Conservation (phyloP, 2,797 vertebrate genomes). For the Pantherophis alleghaniensis region DNA sequence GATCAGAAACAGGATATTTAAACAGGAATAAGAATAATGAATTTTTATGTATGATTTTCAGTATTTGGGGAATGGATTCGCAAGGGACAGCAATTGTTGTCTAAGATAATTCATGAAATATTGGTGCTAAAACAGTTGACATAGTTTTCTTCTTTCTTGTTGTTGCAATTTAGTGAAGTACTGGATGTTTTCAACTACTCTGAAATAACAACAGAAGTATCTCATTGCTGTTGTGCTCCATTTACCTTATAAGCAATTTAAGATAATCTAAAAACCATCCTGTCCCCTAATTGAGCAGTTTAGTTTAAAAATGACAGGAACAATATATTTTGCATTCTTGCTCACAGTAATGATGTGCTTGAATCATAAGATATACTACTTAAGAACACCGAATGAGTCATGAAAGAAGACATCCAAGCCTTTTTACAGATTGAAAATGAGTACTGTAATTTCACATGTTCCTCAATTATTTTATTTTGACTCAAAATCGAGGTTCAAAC, state of each 20-base stretch:
- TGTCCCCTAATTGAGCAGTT: slow-evolving; percentile 24
- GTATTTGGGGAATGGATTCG: background rate
- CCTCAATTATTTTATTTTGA: background rate
- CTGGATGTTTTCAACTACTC: slow-evolving; percentile 40
- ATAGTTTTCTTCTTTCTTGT: slow-evolving; percentile 41
- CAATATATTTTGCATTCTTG: background rate
- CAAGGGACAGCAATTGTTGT: slow-evolving; percentile 31
- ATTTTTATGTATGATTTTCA: background rate
- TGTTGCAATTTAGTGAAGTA: slow-evolving; percentile 36
- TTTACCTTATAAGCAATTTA: slow-evolving; percentile 28
- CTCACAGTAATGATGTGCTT: background rate
- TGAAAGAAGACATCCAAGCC: background rate
- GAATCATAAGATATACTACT: background rate
- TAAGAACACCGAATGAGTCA: slow-evolving; percentile 13
- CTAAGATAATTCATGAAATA: slow-evolving; percentile 19
- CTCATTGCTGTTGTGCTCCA: background rate
- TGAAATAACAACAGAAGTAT: slow-evolving; percentile 27
- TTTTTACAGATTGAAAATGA: slow-evolving; percentile 16
- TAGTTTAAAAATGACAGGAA: slow-evolving; percentile 21
- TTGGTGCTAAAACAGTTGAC: slow-evolving; percentile 33
- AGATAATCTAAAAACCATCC: slow-evolving; percentile 29
- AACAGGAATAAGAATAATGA: background rate
- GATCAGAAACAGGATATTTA: background rate
- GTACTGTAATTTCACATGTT: background rate
- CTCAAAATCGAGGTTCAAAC: background rate